Base-by-base conservation (phyloP, 2,113 vertebrate genomes). In the Marmota flaviventris region DNA sequence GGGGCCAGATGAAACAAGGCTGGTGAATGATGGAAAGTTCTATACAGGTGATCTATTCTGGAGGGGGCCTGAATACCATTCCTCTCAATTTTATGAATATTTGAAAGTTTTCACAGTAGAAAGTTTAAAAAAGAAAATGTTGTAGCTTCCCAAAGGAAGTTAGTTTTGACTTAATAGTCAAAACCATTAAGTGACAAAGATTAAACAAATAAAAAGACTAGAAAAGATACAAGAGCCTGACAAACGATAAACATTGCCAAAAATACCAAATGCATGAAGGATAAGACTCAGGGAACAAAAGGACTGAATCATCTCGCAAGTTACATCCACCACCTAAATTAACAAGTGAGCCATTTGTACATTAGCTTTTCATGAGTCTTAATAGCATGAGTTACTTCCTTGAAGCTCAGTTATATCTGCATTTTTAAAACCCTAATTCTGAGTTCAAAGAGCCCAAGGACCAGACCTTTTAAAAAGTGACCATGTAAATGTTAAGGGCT, bases 381-480 rank as follows among this genome's bases (percentile, higher is more conserved):
- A 51, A 51, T 51, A 51, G 48, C 48, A 51, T 51, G 79, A 89
- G 37, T 73, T 88, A 42, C 45, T 81, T 37, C 65, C 51, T 65
- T 58, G 65, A 37, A 45, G 37, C 39, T 73, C 20, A 51, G 32
- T 86, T 56, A 93, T 56, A 77, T 14, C 65, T 65, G 22, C 10
- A 63, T 53, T 92, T 89, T 73, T 27, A 27, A 89, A 94, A 67
- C 77, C 72, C 10, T 45, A 8, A 76, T 84, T 92, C 79, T 89
- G n/a, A 92, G 51, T 92, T 69, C 58, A 77, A 45, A 84, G 18
- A 63, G 24, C 24, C 61, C 25, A 63, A 10, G 24, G 58, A 61
- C 58, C 58, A 61, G 61, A 63, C 61, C 8, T 63, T 63, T 63
- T 63, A 17, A n/a, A 72, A 91, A 72, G 85, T 51, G 63, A 79